These are phyloP conservation scores for Sciurus vulgaris DNA, from an alignment of 2,797 vertebrate species.

Conservation along the genomic window DNA sequence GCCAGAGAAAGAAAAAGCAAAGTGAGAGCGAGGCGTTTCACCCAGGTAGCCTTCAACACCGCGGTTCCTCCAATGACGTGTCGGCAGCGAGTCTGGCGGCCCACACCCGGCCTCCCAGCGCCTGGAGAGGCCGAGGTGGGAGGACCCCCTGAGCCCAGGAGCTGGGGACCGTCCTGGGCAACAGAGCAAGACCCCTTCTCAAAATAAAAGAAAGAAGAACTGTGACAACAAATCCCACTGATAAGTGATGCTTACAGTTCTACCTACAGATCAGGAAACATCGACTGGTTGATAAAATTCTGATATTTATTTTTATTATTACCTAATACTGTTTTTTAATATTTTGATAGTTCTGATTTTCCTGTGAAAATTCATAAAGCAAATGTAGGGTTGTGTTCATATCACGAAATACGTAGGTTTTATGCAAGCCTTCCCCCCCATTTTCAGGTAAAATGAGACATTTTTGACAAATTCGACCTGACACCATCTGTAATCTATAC, in stretches of 20 bases:
- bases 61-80: background rate
- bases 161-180: background rate
- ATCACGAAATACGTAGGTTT: conserved; percentile 48
- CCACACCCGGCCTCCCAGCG: fast-evolving
- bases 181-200: background rate
- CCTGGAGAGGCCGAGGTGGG: background rate
- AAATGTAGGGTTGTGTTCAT: conserved; percentile 22
- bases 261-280: background rate
- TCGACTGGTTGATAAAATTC: background rate
- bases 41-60: background rate
- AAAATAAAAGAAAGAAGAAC: background rate
- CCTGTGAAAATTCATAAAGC: conserved; percentile 29
- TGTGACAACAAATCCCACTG: background rate
- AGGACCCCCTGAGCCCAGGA: background rate
- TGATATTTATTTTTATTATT: background rate
- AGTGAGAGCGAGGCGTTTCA: background rate
- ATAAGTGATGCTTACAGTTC: background rate
- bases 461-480: conserved; percentile 27
- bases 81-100: background rate
- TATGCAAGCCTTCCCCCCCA: background rate
- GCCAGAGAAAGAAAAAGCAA: background rate
- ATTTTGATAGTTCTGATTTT: conserved; percentile 43
- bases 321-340: background rate
- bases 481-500: conserved; percentile 38
- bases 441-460: conserved; percentile 63